phyloP scores from a whole-genome alignment of 2,797 vertebrate genomes.

The Thaleichthys pacificus region DNA sequence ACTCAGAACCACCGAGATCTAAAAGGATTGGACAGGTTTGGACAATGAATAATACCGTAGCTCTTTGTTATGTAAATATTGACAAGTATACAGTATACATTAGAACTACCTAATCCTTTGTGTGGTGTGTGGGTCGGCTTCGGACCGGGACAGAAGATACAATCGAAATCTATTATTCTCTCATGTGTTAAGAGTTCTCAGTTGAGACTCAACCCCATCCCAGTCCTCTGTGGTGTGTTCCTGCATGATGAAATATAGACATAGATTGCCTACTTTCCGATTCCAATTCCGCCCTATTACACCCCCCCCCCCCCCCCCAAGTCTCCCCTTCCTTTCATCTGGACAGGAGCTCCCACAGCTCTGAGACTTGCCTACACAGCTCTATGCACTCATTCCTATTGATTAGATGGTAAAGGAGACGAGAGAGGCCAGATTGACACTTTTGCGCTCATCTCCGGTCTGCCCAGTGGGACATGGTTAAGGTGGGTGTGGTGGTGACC shows the following conservation, averaged over 20 bases:
- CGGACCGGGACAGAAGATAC: no score
- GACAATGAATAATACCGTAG: not conserved
- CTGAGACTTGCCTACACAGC: conserved; percentile 29
- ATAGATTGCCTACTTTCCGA: not conserved
- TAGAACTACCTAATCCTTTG: no score
- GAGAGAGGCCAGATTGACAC: conserved; percentile 59
- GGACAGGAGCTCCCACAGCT: conserved; percentile 19
- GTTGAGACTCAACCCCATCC: not conserved
- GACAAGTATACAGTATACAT: no score
- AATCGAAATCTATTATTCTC: not conserved
- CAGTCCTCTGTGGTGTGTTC: not conserved
- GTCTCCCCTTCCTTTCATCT: conserved; percentile 58
- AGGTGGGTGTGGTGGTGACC: not conserved
- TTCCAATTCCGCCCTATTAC: conserved; percentile 19
- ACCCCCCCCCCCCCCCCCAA: conserved; percentile 30
- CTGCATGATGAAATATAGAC: not conserved
- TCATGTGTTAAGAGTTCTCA: not conserved
- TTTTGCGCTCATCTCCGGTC: conserved; percentile 49
- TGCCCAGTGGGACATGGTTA: conserved; percentile 23
- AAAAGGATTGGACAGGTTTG: not conserved
- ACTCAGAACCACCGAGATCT: not conserved
- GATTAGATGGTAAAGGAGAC: conserved; percentile 61
- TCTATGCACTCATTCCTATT: conserved; percentile 44
- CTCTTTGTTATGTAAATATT: not conserved
- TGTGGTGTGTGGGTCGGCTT: no score